These are phyloP conservation scores for Grantiella picta DNA, from an alignment of 2,113 vertebrate species.

Conservation along the genomic window DNA sequence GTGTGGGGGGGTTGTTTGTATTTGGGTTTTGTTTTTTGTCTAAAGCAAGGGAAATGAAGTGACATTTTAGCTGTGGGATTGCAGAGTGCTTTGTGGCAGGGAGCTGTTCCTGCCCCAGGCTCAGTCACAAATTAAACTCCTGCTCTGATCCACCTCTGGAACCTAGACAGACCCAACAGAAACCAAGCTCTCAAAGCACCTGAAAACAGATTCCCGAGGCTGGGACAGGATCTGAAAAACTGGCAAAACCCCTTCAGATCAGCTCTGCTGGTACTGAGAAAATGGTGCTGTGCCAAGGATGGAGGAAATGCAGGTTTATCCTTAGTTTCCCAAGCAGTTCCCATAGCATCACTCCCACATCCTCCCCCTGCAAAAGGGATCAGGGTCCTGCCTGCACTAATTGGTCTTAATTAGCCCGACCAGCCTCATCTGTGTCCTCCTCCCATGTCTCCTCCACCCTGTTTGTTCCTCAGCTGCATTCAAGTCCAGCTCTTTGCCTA, in stretches of 20 bases:
- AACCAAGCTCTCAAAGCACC: not conserved
- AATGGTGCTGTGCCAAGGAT: not conserved
- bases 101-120: not conserved
- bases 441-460: not conserved
- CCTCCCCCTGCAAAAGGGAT: not conserved
- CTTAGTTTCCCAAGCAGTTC: not conserved
- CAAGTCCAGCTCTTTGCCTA: accelerated
- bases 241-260: not conserved
- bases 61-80: not conserved
- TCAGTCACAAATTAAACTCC: not conserved
- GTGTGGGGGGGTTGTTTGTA: not conserved
- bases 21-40: not conserved
- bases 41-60: not conserved
- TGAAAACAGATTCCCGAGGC: not conserved
- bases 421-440: not conserved
- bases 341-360: not conserved
- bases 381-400: not conserved
- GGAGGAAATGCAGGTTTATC: not conserved
- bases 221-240: not conserved
- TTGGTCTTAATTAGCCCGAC: not conserved
- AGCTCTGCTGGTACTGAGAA: not conserved
- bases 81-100: not conserved
- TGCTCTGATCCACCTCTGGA: not conserved
- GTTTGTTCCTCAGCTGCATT: not conserved
- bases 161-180: not conserved